Base-by-base conservation (phyloP, 53 echinoderm and acorn worm species). In the Luidia sarsii region DNA sequence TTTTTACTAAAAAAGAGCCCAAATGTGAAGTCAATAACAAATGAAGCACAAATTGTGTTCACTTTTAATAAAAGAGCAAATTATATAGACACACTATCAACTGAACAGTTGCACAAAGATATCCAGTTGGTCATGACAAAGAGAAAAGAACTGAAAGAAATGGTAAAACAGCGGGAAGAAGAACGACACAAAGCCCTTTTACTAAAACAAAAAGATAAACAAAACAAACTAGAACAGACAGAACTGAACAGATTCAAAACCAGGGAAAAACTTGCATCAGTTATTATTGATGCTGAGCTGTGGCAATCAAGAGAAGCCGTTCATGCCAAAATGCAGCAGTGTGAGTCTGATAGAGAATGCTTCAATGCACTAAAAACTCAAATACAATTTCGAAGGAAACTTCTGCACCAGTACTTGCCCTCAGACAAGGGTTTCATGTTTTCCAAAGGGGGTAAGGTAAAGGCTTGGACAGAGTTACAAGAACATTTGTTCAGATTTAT, bases 281-380 rank as follows among this genome's bases (percentile, higher is more conserved):
- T 68, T n/a, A 86, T 79, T n/a, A 57, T 85, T 27, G 70, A 86
- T 86, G 86, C 86, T 27, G 70, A 69, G 9, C 45, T 86, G 1
- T 86, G 86, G 86, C 86, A 86, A 27, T 55, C 24, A 28, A 33
- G 25, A 32, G 25, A 79, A 45, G 29, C 29, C 35, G 38, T 86
- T 0, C 11, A 68, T 46, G 35, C 57, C 31, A 59, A 45, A 69
- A 79, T 79, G 68, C 13, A 79, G 29, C 32, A 45, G 45, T 68
- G 68, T 11, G 60, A 56, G 2, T 57, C 27, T 35, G 50, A 86
- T 62, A 86, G 31, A 15, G 67, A 79, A 49, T 27, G 80, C 16
- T 80, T 22, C 45, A 30, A 55, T 13, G 79, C 86, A 1, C 80
- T 57, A 18, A 86, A 86, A 68, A 79, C 68, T 46, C 86, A 86